Evolutionary conservation across 2,797 vertebrate species (phyloP), one percentile per base, ranked within the genome.

Genomic region (Esox masquinongy): DNA sequence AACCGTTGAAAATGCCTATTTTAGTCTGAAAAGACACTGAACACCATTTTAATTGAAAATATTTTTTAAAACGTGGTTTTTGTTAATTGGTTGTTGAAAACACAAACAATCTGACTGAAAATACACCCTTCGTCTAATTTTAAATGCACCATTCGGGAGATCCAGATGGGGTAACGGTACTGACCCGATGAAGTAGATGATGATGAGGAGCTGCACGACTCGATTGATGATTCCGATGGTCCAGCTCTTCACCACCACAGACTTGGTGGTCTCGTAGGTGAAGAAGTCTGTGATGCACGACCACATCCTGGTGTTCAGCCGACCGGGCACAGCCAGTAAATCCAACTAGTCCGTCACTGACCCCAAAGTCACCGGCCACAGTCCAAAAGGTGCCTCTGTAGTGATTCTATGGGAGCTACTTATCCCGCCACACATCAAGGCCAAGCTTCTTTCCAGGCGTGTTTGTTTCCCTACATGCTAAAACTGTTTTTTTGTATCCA

Each of bases 201-300:
- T 82, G 56, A 88, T 89, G 71, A 88, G 93, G 51, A 96, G 90
- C 88, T 96, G 95, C 59, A 95, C 94, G 0, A 82, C 90, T 6
- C 95, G 89, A 84, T 96, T 95, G 85, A 95, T 93, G 84, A 92
- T 90, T 8, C 95, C 95, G 8, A 95, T 92, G 76, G 94, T 94
- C 94, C 94, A 95, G 85, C 94, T 95, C 85, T 95, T 95, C 47
- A 95, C 94, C 74, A 95, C 94, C 89, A 95, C 94, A 0, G 94
- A 94, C 87, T 95, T 95, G 82, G 94, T 94, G 19, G 94, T 95
- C 88, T 94, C 94, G 4, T 95, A 95, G 73, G 93, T 94, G 83
- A 95, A 95, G 90, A 95, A 95, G 78, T 94, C 89, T 0, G 88
- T 90, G n/a, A 95, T 59, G 72, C 86, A 95, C 81, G 84, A 68